phyloP scores from a whole-genome alignment of 1,140 invertebrate genomes.

The Pinna nobilis region DNA sequence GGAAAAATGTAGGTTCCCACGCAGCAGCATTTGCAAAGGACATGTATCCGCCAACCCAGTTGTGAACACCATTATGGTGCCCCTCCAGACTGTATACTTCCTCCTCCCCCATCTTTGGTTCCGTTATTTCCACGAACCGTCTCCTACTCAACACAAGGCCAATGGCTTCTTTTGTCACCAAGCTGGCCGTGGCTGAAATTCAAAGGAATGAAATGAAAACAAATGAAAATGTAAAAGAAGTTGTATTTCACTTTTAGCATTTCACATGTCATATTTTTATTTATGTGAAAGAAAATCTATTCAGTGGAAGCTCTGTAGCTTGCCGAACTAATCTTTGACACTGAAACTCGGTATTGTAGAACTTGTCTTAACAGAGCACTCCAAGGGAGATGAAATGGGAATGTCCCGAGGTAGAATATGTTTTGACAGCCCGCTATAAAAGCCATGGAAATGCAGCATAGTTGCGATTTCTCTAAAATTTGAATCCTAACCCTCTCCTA shows the following conservation, averaged over 20 bases:
- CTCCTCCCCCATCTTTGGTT: conserved; percentile 4
- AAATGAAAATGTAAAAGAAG: background rate
- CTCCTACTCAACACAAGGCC: conserved; percentile 6
- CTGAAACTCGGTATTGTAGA: too few relatives aligned
- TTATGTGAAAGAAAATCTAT: background rate
- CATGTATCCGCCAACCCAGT: conserved; percentile 26
- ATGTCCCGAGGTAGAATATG: too few relatives aligned
- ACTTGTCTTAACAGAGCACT: too few relatives aligned
- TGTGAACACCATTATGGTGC: conserved; percentile 32
- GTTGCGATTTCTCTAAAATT: too few relatives aligned
- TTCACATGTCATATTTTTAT: background rate
- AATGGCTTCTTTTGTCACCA: conserved; percentile 8
- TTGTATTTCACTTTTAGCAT: background rate
- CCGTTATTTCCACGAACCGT: conserved; percentile 8
- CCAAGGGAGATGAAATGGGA: too few relatives aligned
- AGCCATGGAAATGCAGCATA: too few relatives aligned
- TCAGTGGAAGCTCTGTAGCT: background rate
- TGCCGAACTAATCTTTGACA: too few relatives aligned
- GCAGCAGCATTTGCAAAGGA: conserved; percentile 4
- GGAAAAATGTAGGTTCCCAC: conserved; percentile 18
- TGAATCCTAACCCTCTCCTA: too few relatives aligned
- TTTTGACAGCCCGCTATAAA: too few relatives aligned
- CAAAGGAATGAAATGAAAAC: background rate
- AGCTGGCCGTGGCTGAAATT: background rate
- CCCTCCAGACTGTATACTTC: conserved; percentile 1